These are phyloP conservation scores for Drosophila pallidifrons DNA, from an alignment of 1,140 invertebrate genomes.

Conservation along the genomic window DNA sequence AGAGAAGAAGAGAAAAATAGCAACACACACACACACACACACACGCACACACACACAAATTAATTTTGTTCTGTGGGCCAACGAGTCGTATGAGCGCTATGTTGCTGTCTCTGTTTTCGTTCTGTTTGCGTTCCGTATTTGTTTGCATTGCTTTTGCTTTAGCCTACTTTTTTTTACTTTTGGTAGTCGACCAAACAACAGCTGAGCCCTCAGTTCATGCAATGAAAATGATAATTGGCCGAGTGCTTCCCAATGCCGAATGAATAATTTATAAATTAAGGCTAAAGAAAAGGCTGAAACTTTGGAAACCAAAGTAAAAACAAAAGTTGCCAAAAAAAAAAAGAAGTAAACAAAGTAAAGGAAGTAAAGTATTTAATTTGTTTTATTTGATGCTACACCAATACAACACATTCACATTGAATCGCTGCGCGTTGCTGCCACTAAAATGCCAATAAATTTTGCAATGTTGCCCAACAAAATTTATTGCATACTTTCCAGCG, in stretches of 20 bases:
- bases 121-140: constrained; percentile 14
- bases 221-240: constrained; percentile 80
- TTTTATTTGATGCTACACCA: constrained; percentile 51
- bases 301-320: constrained; percentile 20
- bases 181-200: constrained; percentile 25
- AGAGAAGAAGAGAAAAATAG: not conserved
- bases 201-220: constrained; percentile 32
- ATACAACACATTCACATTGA: constrained; percentile 18
- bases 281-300: constrained; percentile 49
- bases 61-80: constrained; percentile 44
- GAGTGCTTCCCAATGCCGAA: constrained; percentile 57
- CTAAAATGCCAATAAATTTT: constrained; percentile 82
- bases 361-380: constrained; percentile 72
- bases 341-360: not conserved
- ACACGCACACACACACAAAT: constrained; percentile 45
- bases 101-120: too few species aligned
- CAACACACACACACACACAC: constrained; percentile 1
- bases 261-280: constrained; percentile 82
- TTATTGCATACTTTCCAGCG: constrained; percentile 72
- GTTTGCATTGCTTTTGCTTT: constrained; percentile 41
- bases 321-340: constrained; percentile 32
- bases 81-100: constrained; percentile 20
- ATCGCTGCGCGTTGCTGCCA: constrained; percentile 50
- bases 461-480: constrained; percentile 58
- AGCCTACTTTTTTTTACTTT: constrained; percentile 62